Evolutionary conservation across 2,113 vertebrate species (phyloP).

Genomic region (Anolis sagrei): DNA sequence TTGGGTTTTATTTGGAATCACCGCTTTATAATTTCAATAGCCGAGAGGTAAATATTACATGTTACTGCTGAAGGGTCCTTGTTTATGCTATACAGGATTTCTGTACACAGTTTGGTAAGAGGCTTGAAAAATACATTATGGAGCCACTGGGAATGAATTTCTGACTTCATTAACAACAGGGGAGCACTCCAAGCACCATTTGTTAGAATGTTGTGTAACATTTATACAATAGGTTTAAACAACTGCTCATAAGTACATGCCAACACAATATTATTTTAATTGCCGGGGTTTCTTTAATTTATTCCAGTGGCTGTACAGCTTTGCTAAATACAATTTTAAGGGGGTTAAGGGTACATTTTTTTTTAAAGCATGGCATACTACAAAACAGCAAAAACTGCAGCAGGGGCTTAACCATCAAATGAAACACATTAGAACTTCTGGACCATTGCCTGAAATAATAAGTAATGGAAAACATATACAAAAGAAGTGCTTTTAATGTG

Average conservation of each 20-base stretch:
- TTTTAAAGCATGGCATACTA: background rate
- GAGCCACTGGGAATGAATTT: constrained; percentile 42
- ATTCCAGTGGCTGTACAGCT: constrained; percentile 8
- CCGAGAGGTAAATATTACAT: constrained; percentile 51
- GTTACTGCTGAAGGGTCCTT: constrained; percentile 40
- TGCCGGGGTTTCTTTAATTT: constrained; percentile 30
- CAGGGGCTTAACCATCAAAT: background rate
- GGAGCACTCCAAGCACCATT: constrained; percentile 23
- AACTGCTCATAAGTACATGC: constrained; percentile 38
- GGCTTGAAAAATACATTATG: constrained; percentile 55
- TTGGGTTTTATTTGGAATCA: constrained; percentile 59
- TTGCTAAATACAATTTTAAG: constrained; percentile 25
- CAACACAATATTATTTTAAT: constrained; percentile 50
- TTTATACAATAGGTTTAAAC: constrained; percentile 42
- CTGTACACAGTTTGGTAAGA: constrained; percentile 51
- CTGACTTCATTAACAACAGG: constrained; percentile 56
- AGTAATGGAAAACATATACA: background rate
- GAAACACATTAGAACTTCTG: constrained; percentile 8
- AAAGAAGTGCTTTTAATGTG: background rate
- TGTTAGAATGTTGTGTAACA: constrained; percentile 48
- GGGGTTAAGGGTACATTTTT: background rate
- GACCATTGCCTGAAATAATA: background rate
- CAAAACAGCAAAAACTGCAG: constrained; percentile 5
- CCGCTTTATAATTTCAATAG: constrained; percentile 56
- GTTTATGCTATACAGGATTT: constrained; percentile 56